Conservation (phyloP, 2,888 invertebrate species). For the Eilema griseolum region DNA sequence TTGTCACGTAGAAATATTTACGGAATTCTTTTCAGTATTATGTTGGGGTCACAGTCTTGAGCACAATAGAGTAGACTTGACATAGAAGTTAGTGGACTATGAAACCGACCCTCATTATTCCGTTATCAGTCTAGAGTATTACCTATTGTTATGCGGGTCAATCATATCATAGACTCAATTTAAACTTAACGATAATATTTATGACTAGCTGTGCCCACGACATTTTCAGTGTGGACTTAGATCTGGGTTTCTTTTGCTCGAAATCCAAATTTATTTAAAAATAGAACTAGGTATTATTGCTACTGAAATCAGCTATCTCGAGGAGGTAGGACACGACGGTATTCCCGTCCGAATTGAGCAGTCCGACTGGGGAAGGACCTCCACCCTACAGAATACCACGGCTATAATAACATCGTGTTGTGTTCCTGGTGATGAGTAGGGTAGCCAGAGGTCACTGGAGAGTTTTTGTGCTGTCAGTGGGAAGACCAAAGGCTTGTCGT, state of each 20-base stretch:
- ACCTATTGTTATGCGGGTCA: slow-evolving; percentile 45
- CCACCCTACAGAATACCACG: too few species aligned
- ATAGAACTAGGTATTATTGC: too few species aligned
- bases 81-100: slow-evolving; percentile 50
- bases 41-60: slow-evolving; percentile 26
- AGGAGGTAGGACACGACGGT: too few species aligned
- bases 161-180: slow-evolving; percentile 22
- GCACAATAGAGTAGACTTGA: slow-evolving; percentile 46
- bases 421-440: too few species aligned
- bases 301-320: too few species aligned
- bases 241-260: neutral
- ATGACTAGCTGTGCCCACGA: neutral
- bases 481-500: too few species aligned
- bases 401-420: too few species aligned
- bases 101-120: slow-evolving; percentile 53
- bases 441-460: too few species aligned
- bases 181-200: neutral
- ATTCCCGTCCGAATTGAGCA: too few species aligned
- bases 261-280: too few species aligned
- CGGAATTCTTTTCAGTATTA: slow-evolving; percentile 39
- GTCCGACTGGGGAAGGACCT: too few species aligned
- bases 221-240: neutral
- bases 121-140: slow-evolving; percentile 54
- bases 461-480: too few species aligned
- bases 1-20: slow-evolving; percentile 42